phyloP scores from a whole-genome alignment of 2,113 vertebrate species.

The Polypterus bichir region DNA sequence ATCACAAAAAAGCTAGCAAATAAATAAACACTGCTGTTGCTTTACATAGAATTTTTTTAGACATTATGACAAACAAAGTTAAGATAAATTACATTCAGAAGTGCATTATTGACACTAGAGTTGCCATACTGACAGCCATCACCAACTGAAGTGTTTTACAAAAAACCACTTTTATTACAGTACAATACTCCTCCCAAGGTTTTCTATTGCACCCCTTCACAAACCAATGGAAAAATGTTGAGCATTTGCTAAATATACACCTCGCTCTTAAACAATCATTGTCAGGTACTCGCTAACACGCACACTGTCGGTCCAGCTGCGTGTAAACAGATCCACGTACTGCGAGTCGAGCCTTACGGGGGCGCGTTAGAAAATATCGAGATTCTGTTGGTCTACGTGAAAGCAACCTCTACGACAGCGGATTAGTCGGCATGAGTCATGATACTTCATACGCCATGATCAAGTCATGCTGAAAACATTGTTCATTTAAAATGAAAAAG shows the following conservation, averaged over 20 bases:
- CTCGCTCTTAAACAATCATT: constrained; percentile 33
- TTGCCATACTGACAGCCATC: constrained; percentile 45
- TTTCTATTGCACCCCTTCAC: constrained; percentile 50
- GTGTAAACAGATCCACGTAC: too few relatives aligned
- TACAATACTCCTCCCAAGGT: constrained; percentile 56
- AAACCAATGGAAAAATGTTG: constrained; percentile 45
- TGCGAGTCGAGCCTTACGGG: too few relatives aligned
- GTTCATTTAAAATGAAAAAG: constrained; percentile 14
- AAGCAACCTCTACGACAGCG: constrained; percentile 21
- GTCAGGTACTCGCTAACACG: constrained; percentile 50
- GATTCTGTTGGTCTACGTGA: constrained; percentile 28
- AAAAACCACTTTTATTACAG: constrained; percentile 60
- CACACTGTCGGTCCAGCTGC: too few relatives aligned
- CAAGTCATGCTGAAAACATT: constrained; percentile 16
- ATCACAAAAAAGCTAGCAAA: constrained; percentile 60
- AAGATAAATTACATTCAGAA: constrained; percentile 76
- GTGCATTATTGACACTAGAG: constrained; percentile 61
- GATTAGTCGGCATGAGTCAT: constrained; percentile 20
- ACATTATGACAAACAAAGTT: constrained; percentile 47
- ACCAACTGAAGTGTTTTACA: constrained; percentile 49
- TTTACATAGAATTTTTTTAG: constrained; percentile 37
- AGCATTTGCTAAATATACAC: constrained; percentile 55
- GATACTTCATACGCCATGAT: constrained; percentile 23
- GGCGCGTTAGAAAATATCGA: too few relatives aligned
- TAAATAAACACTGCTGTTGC: constrained; percentile 49